A percentile compares a stretch with the other conserved stretches of the same genome.
These are phyloP conservation scores for Apis laboriosa DNA, from an alignment of 1,140 invertebrate genomes.

Conservation along the genomic window DNA sequence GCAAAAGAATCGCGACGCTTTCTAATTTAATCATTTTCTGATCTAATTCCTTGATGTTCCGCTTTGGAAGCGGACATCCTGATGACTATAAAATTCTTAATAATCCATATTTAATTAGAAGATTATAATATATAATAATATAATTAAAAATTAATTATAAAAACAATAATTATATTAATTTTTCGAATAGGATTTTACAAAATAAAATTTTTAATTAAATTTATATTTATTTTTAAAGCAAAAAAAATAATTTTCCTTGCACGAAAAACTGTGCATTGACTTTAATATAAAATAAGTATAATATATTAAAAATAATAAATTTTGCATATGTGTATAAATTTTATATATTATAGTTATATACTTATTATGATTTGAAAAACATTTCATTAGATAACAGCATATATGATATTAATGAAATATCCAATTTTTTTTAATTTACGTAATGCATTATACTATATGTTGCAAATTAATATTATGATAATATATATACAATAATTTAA, in stretches of 20 bases:
- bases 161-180: too few species aligned
- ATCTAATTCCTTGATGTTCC: constrained; percentile 26
- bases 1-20: constrained; percentile 22
- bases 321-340: neutral
- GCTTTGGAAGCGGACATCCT: neutral
- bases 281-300: too few species aligned
- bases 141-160: too few species aligned
- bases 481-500: too few species aligned
- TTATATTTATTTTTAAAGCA: neutral
- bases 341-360: neutral
- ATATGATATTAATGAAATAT: neutral
- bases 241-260: neutral
- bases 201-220: too few species aligned
- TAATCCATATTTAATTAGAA: too few species aligned
- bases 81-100: neutral
- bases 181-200: too few species aligned
- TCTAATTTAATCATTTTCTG: constrained; percentile 51
- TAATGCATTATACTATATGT: neutral
- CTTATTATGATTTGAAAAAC: neutral
- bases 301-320: neutral
- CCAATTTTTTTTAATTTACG: neutral
- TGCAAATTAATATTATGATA: neutral
- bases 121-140: too few species aligned
- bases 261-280: neutral
- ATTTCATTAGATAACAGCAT: neutral